These are phyloP conservation scores for Trichonephila clavipes DNA, from an alignment of 1,140 invertebrate genomes.

Conservation along the genomic window DNA sequence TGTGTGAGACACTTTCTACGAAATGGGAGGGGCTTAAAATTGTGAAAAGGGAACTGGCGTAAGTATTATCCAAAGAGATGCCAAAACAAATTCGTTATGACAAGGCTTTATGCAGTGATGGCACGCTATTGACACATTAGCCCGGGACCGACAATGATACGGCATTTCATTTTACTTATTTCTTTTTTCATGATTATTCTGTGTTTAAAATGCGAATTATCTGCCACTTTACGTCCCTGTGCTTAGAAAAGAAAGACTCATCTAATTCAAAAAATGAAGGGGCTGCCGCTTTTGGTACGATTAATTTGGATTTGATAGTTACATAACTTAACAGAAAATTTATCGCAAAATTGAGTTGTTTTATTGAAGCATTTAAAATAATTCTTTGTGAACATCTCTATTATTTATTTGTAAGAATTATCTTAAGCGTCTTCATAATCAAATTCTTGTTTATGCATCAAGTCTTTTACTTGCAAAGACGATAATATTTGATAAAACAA, in stretches of 20 bases:
- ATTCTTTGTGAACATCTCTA: too few relatives aligned
- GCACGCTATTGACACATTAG: constrained; percentile 76
- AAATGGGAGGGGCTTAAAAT: neutral
- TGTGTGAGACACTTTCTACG: constrained; percentile 11
- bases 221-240: neutral
- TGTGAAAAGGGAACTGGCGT: constrained; percentile 46
- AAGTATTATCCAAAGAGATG: constrained; percentile 67
- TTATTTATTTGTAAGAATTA: too few relatives aligned
- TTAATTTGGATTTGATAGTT: neutral
- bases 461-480: too few relatives aligned
- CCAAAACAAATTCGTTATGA: constrained; percentile 72
- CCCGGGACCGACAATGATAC: constrained; percentile 37
- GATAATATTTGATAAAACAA: too few relatives aligned
- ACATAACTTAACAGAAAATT: too few relatives aligned
- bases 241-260: neutral
- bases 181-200: neutral
- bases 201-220: neutral
- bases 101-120: constrained; percentile 62
- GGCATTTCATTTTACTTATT: constrained; percentile 6
- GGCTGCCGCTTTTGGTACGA: neutral
- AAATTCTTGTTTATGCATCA: too few relatives aligned
- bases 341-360: too few relatives aligned
- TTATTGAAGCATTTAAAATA: too few relatives aligned
- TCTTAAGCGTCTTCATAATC: too few relatives aligned
- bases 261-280: neutral